Conservation (phyloP, 92 coral and sea anemone genomes). For the Porites divaricata region DNA sequence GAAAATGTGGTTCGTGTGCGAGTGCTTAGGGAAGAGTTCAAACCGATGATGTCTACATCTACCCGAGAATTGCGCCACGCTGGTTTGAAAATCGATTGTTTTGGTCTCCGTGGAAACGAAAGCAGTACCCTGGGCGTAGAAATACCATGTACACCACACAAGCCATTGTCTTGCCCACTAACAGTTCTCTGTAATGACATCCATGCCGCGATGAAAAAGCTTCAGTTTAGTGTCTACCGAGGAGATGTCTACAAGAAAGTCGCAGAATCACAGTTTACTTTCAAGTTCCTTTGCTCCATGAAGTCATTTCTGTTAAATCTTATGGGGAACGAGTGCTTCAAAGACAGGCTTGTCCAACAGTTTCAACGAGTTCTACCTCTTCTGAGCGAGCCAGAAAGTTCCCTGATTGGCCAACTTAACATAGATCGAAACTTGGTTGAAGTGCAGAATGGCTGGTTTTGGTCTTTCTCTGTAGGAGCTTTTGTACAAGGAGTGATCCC, state of each 20-base stretch:
- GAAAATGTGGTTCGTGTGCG: conserved; percentile 13
- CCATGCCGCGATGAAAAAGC: conserved; percentile 18
- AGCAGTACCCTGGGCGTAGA: not conserved
- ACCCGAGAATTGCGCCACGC: conserved; percentile 24
- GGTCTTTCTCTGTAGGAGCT: conserved; percentile 14
- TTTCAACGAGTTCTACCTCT: conserved; percentile 24
- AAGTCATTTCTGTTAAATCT: conserved; percentile 52
- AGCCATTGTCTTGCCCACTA: conserved; percentile 49
- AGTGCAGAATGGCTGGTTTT: conserved; percentile 48
- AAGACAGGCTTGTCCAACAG: conserved; percentile 52
- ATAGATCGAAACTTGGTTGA: conserved; percentile 43
- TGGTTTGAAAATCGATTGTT: conserved; percentile 29
- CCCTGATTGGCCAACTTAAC: conserved; percentile 20
- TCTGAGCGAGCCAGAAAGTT: conserved; percentile 41
- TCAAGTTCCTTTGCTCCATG: conserved; percentile 42
- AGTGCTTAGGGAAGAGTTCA: conserved; percentile 2
- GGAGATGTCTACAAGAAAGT: conserved; percentile 43
- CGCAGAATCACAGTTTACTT: conserved; percentile 14
- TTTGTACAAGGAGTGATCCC: conserved; percentile 21
- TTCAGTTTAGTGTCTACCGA: conserved; percentile 6
- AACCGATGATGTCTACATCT: conserved; percentile 14
- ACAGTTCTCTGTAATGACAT: conserved; percentile 56
- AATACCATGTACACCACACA: not conserved
- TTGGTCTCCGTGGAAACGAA: conserved; percentile 18
- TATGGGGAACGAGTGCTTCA: conserved; percentile 47